Conservation (phyloP, 2,888 invertebrate genomes). For the Platycheirus albimanus region DNA sequence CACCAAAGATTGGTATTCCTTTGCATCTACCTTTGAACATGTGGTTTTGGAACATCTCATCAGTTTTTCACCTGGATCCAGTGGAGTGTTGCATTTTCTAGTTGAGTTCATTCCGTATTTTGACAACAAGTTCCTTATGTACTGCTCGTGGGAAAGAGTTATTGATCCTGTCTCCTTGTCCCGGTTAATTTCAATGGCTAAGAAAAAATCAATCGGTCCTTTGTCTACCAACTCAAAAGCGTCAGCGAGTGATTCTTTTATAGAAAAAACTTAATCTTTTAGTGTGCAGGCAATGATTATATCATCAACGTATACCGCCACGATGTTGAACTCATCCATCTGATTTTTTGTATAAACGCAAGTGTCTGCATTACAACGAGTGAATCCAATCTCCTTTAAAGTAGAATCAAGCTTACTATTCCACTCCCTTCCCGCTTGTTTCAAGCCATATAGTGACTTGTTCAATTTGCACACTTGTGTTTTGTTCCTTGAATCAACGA, state of each 20-base stretch:
- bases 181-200: not conserved
- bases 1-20: constrained; percentile 40
- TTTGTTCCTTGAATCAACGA: constrained; percentile 11
- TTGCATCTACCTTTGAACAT: not conserved
- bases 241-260: constrained; percentile 2
- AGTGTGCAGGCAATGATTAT: not conserved
- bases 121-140: not conserved
- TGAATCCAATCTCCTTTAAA: constrained; percentile 15
- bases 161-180: not conserved
- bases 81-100: constrained; percentile 10
- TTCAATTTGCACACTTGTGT: constrained; percentile 41
- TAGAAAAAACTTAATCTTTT: not conserved
- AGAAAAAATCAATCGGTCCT: constrained; percentile 4
- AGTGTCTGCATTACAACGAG: constrained; percentile 12
- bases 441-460: constrained; percentile 49
- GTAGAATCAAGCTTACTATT: constrained; percentile 30
- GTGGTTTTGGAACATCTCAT: not conserved
- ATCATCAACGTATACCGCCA: not conserved
- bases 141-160: not conserved
- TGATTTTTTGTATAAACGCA: constrained; percentile 2
- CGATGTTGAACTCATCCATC: not conserved
- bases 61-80: constrained; percentile 1
- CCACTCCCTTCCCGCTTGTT: constrained; percentile 54
- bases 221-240: constrained; percentile 4
- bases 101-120: constrained; percentile 40